Evolutionary conservation across 2,797 vertebrate genomes (phyloP).

Genomic region (Amblyopsis hoosieri): DNA sequence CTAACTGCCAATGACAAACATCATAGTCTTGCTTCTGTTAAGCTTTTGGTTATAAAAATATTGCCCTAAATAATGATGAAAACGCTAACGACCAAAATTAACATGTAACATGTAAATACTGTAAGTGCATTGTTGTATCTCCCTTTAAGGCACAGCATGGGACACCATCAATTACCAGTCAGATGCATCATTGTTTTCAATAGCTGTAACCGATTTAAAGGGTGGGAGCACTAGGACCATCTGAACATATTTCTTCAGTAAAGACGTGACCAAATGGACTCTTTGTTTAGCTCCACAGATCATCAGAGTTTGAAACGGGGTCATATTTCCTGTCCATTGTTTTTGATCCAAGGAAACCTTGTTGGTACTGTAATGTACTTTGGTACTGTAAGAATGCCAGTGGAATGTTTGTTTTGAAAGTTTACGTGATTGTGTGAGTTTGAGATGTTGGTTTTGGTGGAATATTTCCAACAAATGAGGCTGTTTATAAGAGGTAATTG

Average conservation of each 20-base stretch:
- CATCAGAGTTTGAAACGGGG: background rate
- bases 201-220: background rate
- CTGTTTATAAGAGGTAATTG: no score
- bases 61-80: no score
- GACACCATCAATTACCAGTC: no score
- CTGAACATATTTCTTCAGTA: background rate
- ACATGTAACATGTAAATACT: no score
- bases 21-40: no score
- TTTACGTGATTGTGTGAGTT: conserved; percentile 26
- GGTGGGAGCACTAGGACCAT: background rate
- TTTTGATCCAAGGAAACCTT: conserved; percentile 13
- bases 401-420: conserved; percentile 40
- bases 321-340: background rate
- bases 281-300: conserved; percentile 8
- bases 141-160: no score
- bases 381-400: conserved; percentile 15
- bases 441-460: conserved; percentile 10
- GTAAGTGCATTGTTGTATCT: no score
- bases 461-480: background rate
- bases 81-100: no score
- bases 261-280: background rate
- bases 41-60: no score
- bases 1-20: no score
- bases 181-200: background rate
- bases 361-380: conserved; percentile 13